Percentiles rank a stretch among this genome's conserved stretches.
phyloP scores from a whole-genome alignment of 2,888 invertebrate genomes.

The Netelia fuscicornis region DNA sequence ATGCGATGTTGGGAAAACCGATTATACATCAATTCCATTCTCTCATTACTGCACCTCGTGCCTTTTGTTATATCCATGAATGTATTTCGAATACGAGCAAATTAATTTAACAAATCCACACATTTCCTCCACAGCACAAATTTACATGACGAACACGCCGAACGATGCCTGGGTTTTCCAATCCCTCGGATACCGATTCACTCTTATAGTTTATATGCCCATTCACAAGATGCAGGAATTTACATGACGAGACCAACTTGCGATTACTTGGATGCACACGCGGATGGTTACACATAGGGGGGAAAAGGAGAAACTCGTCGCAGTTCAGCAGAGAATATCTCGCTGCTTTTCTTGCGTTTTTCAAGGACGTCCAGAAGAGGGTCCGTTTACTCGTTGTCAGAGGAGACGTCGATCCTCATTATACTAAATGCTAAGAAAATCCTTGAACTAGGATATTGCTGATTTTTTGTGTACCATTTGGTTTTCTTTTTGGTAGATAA shows the following conservation, averaged over 20 bases:
- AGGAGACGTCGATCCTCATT: constrained; percentile 5
- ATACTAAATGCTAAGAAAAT: constrained; percentile 17
- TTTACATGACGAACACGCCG: too few species aligned
- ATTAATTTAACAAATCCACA: not conserved
- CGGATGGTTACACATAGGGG: not conserved
- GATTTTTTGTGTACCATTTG: not conserved
- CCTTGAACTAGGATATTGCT: not conserved
- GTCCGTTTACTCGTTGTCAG: constrained; percentile 26
- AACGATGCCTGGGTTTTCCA: constrained; percentile 17
- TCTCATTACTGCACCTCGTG: not conserved
- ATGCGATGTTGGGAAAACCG: too few species aligned
- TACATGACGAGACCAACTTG: not conserved
- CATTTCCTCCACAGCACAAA: not conserved
- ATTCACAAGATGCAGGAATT: constrained; percentile 18
- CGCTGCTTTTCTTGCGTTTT: constrained; percentile 5
- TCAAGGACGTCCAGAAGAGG: constrained; percentile 31
- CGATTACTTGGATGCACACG: not conserved
- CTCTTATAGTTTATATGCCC: constrained; percentile 31
- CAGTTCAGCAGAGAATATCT: not conserved
- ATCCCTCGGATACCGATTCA: constrained; percentile 28
- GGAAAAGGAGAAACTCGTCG: constrained; percentile 12
- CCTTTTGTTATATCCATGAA: constrained; percentile 1
- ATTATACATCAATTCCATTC: constrained; percentile 11
- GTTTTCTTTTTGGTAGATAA: not conserved
- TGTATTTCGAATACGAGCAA: constrained; percentile 1